Conservation (phyloP, 1,140 invertebrate species). For the Dermatophagoides farinae region DNA sequence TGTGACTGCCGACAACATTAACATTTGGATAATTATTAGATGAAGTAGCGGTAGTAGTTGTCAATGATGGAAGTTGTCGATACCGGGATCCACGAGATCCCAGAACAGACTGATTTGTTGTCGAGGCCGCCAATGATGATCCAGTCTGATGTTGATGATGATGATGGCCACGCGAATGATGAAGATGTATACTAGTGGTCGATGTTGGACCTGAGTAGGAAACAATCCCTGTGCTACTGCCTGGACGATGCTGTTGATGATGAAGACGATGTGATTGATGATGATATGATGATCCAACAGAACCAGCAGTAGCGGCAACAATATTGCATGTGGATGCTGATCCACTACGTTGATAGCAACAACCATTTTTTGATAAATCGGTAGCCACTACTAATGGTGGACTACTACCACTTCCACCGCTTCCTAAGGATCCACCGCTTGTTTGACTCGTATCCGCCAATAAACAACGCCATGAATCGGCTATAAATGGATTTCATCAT, state of each 20-base stretch:
- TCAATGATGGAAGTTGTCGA: background rate
- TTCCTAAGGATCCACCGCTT: slow-evolving; percentile 12
- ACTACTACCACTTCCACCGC: slow-evolving; percentile 12
- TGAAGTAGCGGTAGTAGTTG: background rate
- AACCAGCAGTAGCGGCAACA: background rate
- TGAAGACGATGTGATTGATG: background rate
- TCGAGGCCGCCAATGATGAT: too few relatives aligned
- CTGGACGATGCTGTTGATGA: background rate
- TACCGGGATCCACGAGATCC: background rate
- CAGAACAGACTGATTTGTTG: too few relatives aligned
- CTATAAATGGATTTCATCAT: background rate
- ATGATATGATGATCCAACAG: background rate
- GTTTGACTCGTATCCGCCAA: slow-evolving; percentile 14
- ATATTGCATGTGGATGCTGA: too few relatives aligned
- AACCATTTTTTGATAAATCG: background rate
- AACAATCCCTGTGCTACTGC: background rate
- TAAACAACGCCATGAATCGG: slow-evolving; percentile 11
- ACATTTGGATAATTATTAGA: background rate
- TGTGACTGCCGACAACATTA: background rate
- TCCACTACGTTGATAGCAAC: background rate
- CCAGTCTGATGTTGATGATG: too few relatives aligned
- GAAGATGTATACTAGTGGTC: background rate
- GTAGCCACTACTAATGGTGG: slow-evolving; percentile 19
- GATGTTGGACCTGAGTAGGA: background rate
- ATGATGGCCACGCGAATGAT: too few relatives aligned